Conservation (phyloP, 2,888 invertebrate species). For the Acleris sparsana region DNA sequence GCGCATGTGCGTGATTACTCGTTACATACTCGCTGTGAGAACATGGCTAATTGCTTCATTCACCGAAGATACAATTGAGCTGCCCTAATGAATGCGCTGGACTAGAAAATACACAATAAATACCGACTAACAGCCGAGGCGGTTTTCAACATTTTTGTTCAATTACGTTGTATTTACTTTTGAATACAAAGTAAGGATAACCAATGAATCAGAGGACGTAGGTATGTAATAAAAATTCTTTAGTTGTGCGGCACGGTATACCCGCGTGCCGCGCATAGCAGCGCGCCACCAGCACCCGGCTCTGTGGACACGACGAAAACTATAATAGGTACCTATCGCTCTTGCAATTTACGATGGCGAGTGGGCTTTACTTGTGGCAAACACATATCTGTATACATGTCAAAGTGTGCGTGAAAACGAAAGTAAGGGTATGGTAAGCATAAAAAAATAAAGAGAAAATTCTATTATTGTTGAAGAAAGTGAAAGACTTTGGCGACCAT, state of each 20-base stretch:
- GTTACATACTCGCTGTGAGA: slow-evolving; percentile 35
- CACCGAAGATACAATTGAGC: slow-evolving; percentile 17
- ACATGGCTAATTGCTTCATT: slow-evolving; percentile 25
- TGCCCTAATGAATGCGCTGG: slow-evolving; percentile 6
- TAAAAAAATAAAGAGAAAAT: too few species aligned
- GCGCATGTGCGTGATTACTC: slow-evolving; percentile 37
- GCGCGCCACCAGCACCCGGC: background rate
- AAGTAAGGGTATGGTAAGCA: too few species aligned
- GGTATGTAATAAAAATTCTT: slow-evolving; percentile 34
- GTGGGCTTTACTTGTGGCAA: too few species aligned
- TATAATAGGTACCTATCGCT: too few species aligned
- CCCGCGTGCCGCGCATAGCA: slow-evolving; percentile 26
- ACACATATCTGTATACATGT: too few species aligned
- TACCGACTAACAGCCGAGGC: too few species aligned
- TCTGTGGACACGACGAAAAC: too few species aligned
- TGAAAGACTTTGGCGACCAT: too few species aligned
- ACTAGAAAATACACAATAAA: slow-evolving; percentile 12
- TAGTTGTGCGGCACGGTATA: slow-evolving; percentile 21
- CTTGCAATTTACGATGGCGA: too few species aligned
- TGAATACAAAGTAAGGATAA: slow-evolving; percentile 32
- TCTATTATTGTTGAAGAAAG: too few species aligned
- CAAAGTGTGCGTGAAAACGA: too few species aligned
- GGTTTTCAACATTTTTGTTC: background rate
- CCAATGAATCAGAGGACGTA: slow-evolving; percentile 34
- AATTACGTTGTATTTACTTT: slow-evolving; percentile 32